These are phyloP conservation scores for Gavialis gangeticus DNA, from an alignment of 2,113 vertebrate species.

Conservation along the genomic window DNA sequence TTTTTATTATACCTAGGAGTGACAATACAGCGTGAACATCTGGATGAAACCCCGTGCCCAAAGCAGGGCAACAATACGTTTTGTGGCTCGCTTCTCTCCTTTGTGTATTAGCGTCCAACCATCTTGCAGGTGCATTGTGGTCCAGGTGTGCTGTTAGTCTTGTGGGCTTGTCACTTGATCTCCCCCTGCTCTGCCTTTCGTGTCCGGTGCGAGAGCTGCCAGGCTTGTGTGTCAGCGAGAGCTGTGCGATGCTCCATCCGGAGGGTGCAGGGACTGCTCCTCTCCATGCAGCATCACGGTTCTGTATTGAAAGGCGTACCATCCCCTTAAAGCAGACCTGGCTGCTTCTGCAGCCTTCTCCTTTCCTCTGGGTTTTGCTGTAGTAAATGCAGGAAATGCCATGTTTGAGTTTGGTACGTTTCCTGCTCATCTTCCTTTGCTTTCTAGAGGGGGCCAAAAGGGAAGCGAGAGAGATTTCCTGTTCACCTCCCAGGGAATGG, in stretches of 20 bases:
- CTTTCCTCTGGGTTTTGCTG: constrained; percentile 53
- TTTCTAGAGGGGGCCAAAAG: not conserved
- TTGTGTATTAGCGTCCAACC: not conserved
- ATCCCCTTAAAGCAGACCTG: constrained; percentile 39
- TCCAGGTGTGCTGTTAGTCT: not conserved
- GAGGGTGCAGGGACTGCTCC: not conserved
- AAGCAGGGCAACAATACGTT: constrained; percentile 9
- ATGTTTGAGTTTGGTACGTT: not conserved
- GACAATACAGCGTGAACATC: constrained; percentile 24
- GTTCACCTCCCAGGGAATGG: rapidly evolving
- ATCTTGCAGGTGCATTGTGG: not conserved
- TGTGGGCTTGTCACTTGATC: not conserved
- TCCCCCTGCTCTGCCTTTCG: not conserved
- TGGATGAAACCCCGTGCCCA: constrained; percentile 50
- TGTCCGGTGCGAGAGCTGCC: not conserved
- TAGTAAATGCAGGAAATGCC: constrained; percentile 47
- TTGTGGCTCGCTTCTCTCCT: constrained; percentile 17
- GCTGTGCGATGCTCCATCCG: not conserved
- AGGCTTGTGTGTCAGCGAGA: not conserved
- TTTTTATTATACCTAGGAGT: not conserved
- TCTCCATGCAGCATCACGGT: constrained; percentile 3
- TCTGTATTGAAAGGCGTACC: not conserved
- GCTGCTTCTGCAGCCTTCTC: constrained; percentile 38
- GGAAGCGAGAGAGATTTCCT: not conserved
- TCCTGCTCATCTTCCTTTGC: not conserved